Evolutionary conservation across 2,888 invertebrate species (phyloP), one percentile per base, ranked within the genome.

Genomic region (Galeruca laticollis): DNA sequence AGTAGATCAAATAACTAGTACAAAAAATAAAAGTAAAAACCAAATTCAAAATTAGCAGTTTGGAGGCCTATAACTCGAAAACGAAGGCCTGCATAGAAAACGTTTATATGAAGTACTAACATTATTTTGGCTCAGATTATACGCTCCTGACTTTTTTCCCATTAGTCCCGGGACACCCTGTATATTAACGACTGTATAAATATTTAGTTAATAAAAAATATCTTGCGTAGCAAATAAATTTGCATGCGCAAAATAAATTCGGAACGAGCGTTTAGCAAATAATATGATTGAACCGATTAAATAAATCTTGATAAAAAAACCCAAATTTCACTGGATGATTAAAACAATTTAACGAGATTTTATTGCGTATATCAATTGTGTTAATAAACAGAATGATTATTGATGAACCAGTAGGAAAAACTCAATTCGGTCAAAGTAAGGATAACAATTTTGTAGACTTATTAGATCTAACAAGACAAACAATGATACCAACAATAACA

Each of bases 331-430:
- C 49, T 61, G 61, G 11, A 31, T 18, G 18, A 49, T 61, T n/a
- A 61, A 49, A 61, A 15, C 49, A 49, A 61, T 61, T 61, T 33
- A 33, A 47, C 37, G 10, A 21, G 9, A 20, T 21, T 59, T 59
- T 37, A 37, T 59, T 59, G 43, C 31, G 26, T 43, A 31, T 60
- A 26, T 18, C 60, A 49, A 49, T 47, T 60, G 47, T 26, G 47
- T 49, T 33, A 31, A 61, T 33, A 61, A 61, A 61, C 49, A 61
- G 49, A 61, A 61, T 61, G 26, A 61, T 49, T 61, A 61, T 49
- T 33, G 33, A 49, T 47, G 49, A 15, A 20, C 18, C 11, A 40
- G 20, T 43, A 43, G 26, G 21, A 40, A 60, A 60, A 43, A 60
- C 21, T n/a, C 60, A 60, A 60, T 43, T 60, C 20, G 21, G 0